Base-by-base conservation (phyloP, 1,140 invertebrate genomes). In the Sycophaga agraensis region DNA sequence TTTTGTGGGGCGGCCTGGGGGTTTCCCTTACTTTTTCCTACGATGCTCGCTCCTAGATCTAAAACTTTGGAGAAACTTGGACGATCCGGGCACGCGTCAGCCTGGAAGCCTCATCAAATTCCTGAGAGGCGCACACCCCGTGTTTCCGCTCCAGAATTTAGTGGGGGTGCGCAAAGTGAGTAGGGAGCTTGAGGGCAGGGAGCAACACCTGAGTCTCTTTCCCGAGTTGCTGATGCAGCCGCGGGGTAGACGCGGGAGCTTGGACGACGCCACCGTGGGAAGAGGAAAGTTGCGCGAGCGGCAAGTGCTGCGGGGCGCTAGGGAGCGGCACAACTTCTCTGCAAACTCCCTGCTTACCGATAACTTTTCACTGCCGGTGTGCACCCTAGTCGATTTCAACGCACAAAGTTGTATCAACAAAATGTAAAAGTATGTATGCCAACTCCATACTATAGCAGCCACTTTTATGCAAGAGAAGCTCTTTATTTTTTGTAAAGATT, bases 21-120 rank as follows among this genome's bases (percentile, higher is more conserved):
- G n/a, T n/a, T n/a, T n/a, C n/a, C n/a, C 35, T 1, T 7, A 17
- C 14, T 26, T 55, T 31, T 45, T 35, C 31, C 40, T 24, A 24
- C 37, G 35, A 2, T 45, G 56, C 48, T 68, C 58, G 60, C 48
- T 62, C 24, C 16, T 9, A 2, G 53, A 12, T 28, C 46, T 43
- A 69, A 75, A 78, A 76, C 73, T 75, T 77, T 62, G 49, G 34
- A 57, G 61, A 70, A 76, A 77, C 70, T 77, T 66, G n/a, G n/a
- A 70, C 69, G 70, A 72, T 68, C 66, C 69, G 59, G 4, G 49
- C n/a, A n/a, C 70, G 73, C 69, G 68, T 75, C 73, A 74, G 70
- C 72, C 74, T 72, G 73, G 69, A 73, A 73, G 75, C 73, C 76
- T 74, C 73, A 76, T 77, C 75, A 77, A 75, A 72, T 74, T 70